Base-by-base conservation (phyloP, 2,113 vertebrate genomes). In the Channa argus region DNA sequence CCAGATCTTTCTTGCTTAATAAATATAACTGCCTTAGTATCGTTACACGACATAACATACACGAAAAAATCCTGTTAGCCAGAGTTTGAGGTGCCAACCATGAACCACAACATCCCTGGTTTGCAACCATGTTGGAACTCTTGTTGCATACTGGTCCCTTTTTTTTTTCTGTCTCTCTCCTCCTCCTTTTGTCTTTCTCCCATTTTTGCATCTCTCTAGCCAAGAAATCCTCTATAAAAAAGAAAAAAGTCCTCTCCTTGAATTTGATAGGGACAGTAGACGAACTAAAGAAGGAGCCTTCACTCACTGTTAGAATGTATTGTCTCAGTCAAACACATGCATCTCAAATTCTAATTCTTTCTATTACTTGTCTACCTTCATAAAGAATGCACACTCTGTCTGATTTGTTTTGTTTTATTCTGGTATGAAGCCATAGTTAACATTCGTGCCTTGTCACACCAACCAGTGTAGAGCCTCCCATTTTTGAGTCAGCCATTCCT, bases 401-500 rank as follows among this genome's bases (percentile, higher is more conserved):
- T 24, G 24, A 24, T n/a, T 24, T 69, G 58, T 80, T 24, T 55
- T 4, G 37, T 74, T 85, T 83, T 69, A 63, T 77, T 86, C 60
- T 38, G 54, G 51, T 59, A 51, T 4, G 13, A 60, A 63, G 52
- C 83, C 68, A 68, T 79, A 71, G 85, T 82, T 88, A 63, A 70
- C 79, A 88, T 90, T 86, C 83, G 83, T 86, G 68, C 62, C 37
- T 56, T 0, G 71, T 70, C 71, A 14, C 54, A 82, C 80, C 81
- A 80, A 60, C 69, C 14, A 0, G 65, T 71, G 77, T 79, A 66
- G 66, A 83, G 77, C 85, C 85, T 73, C 77, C 71, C 49, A 63
- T 80, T 84, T 90, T 86, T 80, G 87, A 86, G 88, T 90, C 88
- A 93, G 87, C 88, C 86, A 87, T 93, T 93, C 85, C 75, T 88